Base-by-base conservation (phyloP, 2,797 vertebrate species). In the Lates japonicus region DNA sequence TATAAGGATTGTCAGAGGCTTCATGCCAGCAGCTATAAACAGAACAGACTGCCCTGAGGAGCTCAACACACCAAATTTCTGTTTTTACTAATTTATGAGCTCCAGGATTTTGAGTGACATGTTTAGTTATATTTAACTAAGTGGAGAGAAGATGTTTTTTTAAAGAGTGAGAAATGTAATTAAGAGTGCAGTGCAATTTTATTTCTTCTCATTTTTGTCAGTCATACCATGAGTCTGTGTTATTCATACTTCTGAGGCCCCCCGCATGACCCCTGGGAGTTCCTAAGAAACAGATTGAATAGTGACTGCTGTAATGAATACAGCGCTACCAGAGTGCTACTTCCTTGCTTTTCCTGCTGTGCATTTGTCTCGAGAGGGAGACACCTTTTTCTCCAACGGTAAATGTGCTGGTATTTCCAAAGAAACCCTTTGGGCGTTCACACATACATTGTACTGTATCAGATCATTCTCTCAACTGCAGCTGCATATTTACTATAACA, bases 301-400 rank as follows among this genome's bases (percentile, higher is more conserved):
- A 31, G n/a, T 46, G 44, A 62, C 52, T 63, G 29, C 5, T 33
- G 5, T 42, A 55, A 64, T 66, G 75, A 70, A 70, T 19, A n/a
- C 5, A 70, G 22, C 1, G 8, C 9, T 2, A 37, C 20, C 4
- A 20, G 48, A 22, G 51, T 54, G 13, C 37, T 17, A 19, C 44
- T 66, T 55, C 65, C 64, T 65, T 17, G 35, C 2, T 29, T 29
- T 29, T 29, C 51, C 22, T 41, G 60, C 31, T 46, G 52, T 70
- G 14, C 31, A 8, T 57, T 52, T 16, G 20, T 64, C 66, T 69
- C 35, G 0, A 48, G 46, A 41, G 39, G 68, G 5, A 37, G 55
- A 62, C 48, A 63, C 42, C 65, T 68, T 69, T 29, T 69, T 71
- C 51, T 80, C 16, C 22, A 61, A 46, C 59, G 70, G 66, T 61